Evolutionary conservation across 2,888 invertebrate species (phyloP).

Genomic region (Heliconius hortense): DNA sequence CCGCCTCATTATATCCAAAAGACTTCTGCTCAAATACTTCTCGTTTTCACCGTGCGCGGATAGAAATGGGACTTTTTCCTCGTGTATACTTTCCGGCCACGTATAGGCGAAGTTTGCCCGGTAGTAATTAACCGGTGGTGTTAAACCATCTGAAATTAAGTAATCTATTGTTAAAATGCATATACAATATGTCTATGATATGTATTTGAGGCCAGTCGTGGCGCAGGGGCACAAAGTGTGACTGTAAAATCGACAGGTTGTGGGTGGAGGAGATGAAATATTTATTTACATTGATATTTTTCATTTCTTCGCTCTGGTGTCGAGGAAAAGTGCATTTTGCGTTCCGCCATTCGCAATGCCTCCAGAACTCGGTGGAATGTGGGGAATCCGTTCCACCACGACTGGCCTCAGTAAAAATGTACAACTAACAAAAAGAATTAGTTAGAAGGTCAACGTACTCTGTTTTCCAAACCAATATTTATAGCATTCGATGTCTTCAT

Average conservation of each 20-base stretch:
- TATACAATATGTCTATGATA: no score
- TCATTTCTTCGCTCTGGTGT: no score
- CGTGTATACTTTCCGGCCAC: conserved; percentile 52
- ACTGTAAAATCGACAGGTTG: no score
- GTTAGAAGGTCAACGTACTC: conserved; percentile 60
- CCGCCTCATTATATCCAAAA: conserved; percentile 62
- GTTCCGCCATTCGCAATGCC: no score
- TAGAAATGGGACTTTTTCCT: conserved; percentile 68
- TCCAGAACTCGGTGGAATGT: no score
- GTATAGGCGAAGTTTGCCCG: conserved; percentile 68
- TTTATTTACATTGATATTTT: no score
- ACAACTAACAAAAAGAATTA: neutral
- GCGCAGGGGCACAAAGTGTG: no score
- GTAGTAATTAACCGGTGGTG: conserved; percentile 82
- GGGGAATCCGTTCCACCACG: no score
- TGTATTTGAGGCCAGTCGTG: no score
- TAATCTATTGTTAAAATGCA: neutral
- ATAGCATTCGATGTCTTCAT: conserved; percentile 80
- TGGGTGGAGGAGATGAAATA: no score
- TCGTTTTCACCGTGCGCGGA: conserved; percentile 75
- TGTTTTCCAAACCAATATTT: conserved; percentile 82
- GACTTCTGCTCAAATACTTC: conserved; percentile 53
- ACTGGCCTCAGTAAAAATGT: neutral
- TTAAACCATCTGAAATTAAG: conserved; percentile 73
- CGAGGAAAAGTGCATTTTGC: no score